Percentiles rank a stretch among this genome's conserved stretches.
phyloP scores from a whole-genome alignment of 2,113 vertebrate species.

The Ardeotis arabs region DNA sequence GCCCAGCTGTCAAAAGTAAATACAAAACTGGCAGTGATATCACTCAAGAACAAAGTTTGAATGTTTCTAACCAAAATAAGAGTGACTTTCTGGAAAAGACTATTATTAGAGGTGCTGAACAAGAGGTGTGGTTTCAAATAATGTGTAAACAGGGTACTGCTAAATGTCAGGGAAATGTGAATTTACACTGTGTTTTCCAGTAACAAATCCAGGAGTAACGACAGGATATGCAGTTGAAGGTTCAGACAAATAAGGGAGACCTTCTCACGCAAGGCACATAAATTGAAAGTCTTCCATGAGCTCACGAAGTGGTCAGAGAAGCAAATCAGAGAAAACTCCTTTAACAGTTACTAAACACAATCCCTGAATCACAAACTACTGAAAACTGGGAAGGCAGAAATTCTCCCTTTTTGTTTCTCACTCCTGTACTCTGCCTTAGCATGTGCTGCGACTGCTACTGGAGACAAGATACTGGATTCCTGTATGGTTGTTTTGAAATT shows the following conservation, averaged over 20 bases:
- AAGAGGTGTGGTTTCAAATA: not conserved
- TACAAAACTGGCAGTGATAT: not conserved
- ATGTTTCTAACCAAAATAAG: not conserved
- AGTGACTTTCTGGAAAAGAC: not conserved
- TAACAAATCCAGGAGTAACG: not conserved
- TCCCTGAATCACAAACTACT: not conserved
- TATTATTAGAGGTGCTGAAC: not conserved
- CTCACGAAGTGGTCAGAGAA: not conserved
- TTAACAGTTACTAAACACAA: not conserved
- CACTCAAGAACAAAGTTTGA: not conserved
- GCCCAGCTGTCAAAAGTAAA: not conserved
- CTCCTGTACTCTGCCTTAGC: not conserved
- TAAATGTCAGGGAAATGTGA: not conserved
- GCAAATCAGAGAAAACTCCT: not conserved
- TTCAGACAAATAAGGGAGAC: not conserved
- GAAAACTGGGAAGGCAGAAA: not conserved
- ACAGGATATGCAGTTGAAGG: not conserved
- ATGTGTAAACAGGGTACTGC: not conserved
- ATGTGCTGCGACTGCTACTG: not conserved
- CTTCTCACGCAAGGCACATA: not conserved
- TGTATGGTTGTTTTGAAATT: not conserved
- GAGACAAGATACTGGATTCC: not conserved
- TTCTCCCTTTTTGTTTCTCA: not conserved
- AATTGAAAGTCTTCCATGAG: not conserved
- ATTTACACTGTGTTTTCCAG: not conserved